phyloP scores from a whole-genome alignment of 2,113 vertebrate species.

The Pluvialis apricaria region DNA sequence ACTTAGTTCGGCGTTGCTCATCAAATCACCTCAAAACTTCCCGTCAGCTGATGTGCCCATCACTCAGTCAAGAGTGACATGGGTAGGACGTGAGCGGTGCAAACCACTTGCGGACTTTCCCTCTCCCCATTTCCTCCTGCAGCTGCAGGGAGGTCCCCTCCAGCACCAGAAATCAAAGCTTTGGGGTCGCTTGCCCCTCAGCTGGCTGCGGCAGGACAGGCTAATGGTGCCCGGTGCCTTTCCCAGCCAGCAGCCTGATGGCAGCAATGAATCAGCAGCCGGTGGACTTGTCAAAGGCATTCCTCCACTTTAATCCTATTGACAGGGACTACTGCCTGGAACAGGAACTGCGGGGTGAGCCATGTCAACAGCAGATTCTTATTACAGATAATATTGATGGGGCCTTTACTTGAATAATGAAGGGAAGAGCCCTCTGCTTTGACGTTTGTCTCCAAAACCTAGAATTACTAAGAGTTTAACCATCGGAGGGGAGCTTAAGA shows the following conservation, averaged over 20 bases:
- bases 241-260: conserved; percentile 64
- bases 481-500: conserved; percentile 66
- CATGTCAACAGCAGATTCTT: conserved; percentile 76
- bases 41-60: neutral
- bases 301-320: conserved; percentile 75
- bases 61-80: neutral
- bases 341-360: conserved; percentile 71
- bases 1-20: accelerated
- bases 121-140: neutral
- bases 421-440: conserved; percentile 74
- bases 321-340: conserved; percentile 70
- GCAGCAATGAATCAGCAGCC: conserved; percentile 69
- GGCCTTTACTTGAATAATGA: conserved; percentile 74
- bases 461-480: conserved; percentile 73
- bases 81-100: neutral
- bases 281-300: conserved; percentile 70
- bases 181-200: neutral
- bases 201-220: neutral
- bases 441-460: conserved; percentile 74
- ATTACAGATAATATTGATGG: conserved; percentile 77
- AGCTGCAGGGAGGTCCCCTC: neutral
- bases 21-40: neutral
- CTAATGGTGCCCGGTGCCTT: neutral
- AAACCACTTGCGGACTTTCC: neutral
- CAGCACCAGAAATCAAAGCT: neutral